Evolutionary conservation across 2,797 vertebrate genomes (phyloP), one percentile per base, ranked within the genome.

Genomic region (Thaleichthys pacificus): DNA sequence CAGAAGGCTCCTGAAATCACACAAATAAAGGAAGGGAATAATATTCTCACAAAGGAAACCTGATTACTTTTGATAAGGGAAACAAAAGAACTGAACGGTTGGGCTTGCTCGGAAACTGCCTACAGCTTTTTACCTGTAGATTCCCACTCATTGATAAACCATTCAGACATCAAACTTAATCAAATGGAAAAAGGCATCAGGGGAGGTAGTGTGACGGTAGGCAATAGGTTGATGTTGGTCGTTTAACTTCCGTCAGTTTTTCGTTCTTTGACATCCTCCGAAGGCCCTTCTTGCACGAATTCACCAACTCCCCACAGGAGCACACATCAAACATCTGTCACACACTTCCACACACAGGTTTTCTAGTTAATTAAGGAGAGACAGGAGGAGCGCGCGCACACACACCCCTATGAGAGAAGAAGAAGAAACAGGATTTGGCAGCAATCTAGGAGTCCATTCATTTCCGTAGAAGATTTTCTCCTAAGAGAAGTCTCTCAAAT

Each of bases 31-130:
- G n/a, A 22, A 32, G n/a, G 63, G 14, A 47, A 49, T 49, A 49
- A 66, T 5, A 49, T 66, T 24, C 12, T 11, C 65, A 66, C 38
- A 66, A 49, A 49, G 22, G n/a, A 26, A 66, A 51, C 26, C 21
- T 28, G 65, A 66, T 51, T 66, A 66, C 65, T 42, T 51, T 66
- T 51, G 65, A 66, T 66, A 66, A 66, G 30, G 3, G 42, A 24
- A 24, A 66, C 65, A 66, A 66, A 51, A 51, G 22, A 22, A 24
- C 15, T 49, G 47, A 26, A 47, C 3, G 9, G 65, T 56, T 14
- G 22, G 22, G 24, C 15, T 49, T 12, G 24, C 42, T 51, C 49
- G 2, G 2, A 47, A 42, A n/a, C 38, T 12, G 38, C 11, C n/a
- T 21, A 47, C 47, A 51, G 14, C 38, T 66, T 49, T 51, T 19